Evolutionary conservation across 1,140 invertebrate species (phyloP).

Genomic region (Rhysida immarginata): DNA sequence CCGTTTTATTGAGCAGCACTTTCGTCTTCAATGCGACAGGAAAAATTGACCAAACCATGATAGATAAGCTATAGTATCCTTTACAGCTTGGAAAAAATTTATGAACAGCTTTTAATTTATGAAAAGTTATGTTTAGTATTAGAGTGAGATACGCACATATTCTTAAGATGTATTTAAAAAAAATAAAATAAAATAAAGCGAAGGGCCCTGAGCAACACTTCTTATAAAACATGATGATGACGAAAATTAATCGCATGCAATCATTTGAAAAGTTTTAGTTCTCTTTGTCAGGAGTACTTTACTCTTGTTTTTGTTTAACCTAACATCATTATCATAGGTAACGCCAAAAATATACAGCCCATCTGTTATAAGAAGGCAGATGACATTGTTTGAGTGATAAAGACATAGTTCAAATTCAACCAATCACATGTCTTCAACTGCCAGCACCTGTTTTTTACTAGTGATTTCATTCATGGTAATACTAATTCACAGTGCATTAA

Average conservation of each 20-base stretch:
- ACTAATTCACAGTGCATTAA: too few species aligned
- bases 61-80: conserved; percentile 3
- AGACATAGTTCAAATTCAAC: too few species aligned
- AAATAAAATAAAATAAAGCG: too few species aligned
- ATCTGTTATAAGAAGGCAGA: too few species aligned
- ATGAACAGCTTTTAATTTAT: background rate
- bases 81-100: background rate
- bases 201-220: background rate
- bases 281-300: too few species aligned
- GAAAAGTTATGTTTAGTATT: background rate
- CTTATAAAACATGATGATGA: background rate
- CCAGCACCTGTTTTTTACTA: too few species aligned
- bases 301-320: too few species aligned
- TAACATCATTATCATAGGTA: too few species aligned
- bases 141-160: background rate
- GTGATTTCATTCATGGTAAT: too few species aligned
- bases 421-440: too few species aligned
- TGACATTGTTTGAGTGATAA: too few species aligned
- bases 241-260: background rate
- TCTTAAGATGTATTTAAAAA: background rate
- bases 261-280: background rate
- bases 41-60: background rate
- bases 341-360: too few species aligned
- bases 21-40: background rate
- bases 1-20: conserved; percentile 2